phyloP scores from a whole-genome alignment of 30 jellyfish, hydroid and myxozoan genomes.

The Aurelia sp. region DNA sequence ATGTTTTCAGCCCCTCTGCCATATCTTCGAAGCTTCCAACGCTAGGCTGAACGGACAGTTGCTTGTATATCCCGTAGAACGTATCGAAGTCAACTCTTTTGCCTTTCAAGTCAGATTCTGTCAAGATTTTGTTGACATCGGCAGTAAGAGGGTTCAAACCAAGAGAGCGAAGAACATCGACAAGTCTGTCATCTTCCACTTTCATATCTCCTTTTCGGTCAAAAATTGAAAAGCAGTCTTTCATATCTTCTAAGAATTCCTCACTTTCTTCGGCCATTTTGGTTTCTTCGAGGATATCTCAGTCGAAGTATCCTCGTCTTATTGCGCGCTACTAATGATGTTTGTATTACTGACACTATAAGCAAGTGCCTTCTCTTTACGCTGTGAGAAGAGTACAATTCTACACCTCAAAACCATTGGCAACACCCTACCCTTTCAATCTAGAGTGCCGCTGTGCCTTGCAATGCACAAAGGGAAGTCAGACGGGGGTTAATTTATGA shows the following conservation, averaged over 20 bases:
- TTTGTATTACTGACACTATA: too few relatives aligned
- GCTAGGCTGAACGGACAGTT: slow-evolving; percentile 68
- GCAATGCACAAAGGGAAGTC: too few relatives aligned
- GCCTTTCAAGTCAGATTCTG: slow-evolving; percentile 81
- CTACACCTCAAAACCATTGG: too few relatives aligned
- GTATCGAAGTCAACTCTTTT: slow-evolving; percentile 91
- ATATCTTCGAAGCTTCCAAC: slow-evolving; percentile 92
- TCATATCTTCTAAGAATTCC: slow-evolving; percentile 89
- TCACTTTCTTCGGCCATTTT: slow-evolving; percentile 88
- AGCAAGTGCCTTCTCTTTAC: too few relatives aligned
- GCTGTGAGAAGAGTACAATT: too few relatives aligned
- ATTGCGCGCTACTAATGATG: too few relatives aligned
- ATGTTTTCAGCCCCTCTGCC: slow-evolving; percentile 95
- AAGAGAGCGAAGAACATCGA: slow-evolving; percentile 85
- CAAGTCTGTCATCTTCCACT: slow-evolving; percentile 66
- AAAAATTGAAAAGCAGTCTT: slow-evolving; percentile 86
- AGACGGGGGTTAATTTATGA: too few relatives aligned
- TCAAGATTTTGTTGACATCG: slow-evolving; percentile 84
- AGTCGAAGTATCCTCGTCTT: too few relatives aligned
- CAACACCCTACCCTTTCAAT: too few relatives aligned
- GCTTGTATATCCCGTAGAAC: slow-evolving; percentile 90
- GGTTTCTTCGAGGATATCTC: not conserved
- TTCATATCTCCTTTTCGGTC: slow-evolving; percentile 96
- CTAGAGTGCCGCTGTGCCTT: too few relatives aligned
- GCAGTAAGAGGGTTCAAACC: slow-evolving; percentile 90